Evolutionary conservation across 2,797 vertebrate species (phyloP).

Genomic region (Nothura maculosa): DNA sequence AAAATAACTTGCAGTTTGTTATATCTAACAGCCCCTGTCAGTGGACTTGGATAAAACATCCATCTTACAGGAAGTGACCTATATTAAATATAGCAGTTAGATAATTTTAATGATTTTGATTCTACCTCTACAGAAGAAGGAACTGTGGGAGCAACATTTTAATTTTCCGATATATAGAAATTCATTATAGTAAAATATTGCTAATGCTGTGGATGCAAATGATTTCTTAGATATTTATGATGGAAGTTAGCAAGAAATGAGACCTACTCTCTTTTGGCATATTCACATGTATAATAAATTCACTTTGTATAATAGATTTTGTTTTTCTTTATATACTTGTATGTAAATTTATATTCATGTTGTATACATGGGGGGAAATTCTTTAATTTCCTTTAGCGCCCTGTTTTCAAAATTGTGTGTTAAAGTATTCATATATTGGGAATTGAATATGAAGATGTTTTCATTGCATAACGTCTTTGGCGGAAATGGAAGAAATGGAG

Average conservation of each 20-base stretch:
- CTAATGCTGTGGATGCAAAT: neutral
- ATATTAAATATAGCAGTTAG: neutral
- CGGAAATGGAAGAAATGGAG: neutral
- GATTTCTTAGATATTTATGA: neutral
- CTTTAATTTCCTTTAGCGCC: neutral
- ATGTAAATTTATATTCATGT: too few relatives aligned
- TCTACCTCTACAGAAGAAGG: neutral
- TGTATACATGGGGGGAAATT: neutral
- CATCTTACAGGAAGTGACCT: neutral
- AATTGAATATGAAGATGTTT: neutral
- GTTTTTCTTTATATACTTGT: neutral
- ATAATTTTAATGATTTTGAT: neutral
- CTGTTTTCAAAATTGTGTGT: neutral
- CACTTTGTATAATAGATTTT: neutral
- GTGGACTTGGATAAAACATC: neutral
- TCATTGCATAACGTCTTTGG: too few relatives aligned
- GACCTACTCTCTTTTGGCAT: neutral
- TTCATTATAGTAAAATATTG: neutral
- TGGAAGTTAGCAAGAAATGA: neutral
- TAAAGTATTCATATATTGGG: neutral
- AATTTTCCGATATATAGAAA: neutral
- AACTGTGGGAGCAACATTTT: neutral
- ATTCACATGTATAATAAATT: too few relatives aligned
- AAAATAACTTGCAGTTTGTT: neutral
- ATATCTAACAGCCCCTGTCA: neutral